These are phyloP conservation scores for Anas bahamensis DNA, from an alignment of 2,797 vertebrate genomes.

Conservation along the genomic window DNA sequence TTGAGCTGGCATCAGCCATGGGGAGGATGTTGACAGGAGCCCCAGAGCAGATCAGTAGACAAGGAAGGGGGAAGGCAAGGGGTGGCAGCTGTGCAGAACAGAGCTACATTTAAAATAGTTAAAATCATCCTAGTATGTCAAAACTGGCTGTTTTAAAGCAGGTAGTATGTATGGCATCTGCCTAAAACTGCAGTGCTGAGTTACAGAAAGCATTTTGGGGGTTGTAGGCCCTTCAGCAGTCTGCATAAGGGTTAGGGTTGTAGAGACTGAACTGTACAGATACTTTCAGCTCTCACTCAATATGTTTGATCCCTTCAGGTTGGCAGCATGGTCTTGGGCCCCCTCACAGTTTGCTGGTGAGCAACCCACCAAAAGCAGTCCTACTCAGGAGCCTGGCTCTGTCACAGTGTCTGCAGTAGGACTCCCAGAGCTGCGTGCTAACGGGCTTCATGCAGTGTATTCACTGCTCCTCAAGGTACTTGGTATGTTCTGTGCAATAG, in stretches of 20 bases:
- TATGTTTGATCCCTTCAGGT: not conserved
- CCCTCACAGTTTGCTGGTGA: not conserved
- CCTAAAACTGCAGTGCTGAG: not conserved
- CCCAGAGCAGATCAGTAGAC: not conserved
- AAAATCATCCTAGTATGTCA: not conserved
- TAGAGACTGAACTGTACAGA: not conserved
- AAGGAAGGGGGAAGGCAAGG: not conserved
- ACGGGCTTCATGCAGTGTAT: not conserved
- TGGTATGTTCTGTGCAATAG: not conserved
- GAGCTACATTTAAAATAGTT: not conserved
- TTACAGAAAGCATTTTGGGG: not conserved
- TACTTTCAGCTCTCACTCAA: not conserved
- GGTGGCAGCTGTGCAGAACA: not conserved
- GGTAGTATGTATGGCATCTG: not conserved
- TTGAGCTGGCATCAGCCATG: not conserved
- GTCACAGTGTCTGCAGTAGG: not conserved
- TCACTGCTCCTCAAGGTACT: not conserved
- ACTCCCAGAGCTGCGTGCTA: not conserved
- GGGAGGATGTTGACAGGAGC: not conserved
- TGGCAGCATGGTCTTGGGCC: not conserved
- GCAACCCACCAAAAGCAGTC: not conserved
- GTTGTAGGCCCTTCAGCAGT: not conserved
- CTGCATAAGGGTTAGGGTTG: not conserved
- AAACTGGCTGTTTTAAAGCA: not conserved
- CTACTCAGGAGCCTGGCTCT: not conserved